These are phyloP conservation scores for Parotia lawesii DNA, from an alignment of 2,113 vertebrate species.

Conservation along the genomic window DNA sequence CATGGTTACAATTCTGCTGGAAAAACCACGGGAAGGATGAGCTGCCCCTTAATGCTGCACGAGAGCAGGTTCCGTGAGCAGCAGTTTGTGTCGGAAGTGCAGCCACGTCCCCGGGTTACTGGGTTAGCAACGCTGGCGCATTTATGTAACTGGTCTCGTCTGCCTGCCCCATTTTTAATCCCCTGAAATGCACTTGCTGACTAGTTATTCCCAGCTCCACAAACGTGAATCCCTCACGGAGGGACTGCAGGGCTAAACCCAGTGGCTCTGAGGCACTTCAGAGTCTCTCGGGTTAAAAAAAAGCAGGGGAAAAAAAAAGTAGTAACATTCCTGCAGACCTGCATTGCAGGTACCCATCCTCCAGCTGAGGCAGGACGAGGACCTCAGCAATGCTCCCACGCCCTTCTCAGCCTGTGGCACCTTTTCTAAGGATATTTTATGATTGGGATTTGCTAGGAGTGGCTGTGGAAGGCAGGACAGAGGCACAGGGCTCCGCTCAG, in stretches of 20 bases:
- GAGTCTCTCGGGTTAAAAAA: neutral
- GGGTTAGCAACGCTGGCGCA: neutral
- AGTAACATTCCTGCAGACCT: neutral
- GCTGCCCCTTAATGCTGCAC: neutral
- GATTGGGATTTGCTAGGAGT: neutral
- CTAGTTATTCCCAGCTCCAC: neutral
- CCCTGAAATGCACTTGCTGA: neutral
- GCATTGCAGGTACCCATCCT: conserved; percentile 38
- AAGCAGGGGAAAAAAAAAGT: neutral
- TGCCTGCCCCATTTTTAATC: neutral
- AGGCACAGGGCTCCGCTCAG: neutral
- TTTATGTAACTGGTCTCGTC: neutral
- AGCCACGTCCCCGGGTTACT: neutral
- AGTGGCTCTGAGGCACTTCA: neutral
- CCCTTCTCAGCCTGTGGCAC: neutral
- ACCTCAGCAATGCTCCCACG: neutral
- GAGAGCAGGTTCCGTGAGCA: rapidly evolving
- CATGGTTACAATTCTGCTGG: rapidly evolving
- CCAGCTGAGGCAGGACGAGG: neutral
- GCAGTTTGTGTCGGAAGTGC: rapidly evolving
- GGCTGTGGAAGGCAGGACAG: neutral
- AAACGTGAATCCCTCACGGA: rapidly evolving
- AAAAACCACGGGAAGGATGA: neutral
- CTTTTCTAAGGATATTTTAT: neutral
- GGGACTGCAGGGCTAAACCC: neutral